Evolutionary conservation across 2,797 vertebrate genomes (phyloP).

Genomic region (Anguilla marmorata): DNA sequence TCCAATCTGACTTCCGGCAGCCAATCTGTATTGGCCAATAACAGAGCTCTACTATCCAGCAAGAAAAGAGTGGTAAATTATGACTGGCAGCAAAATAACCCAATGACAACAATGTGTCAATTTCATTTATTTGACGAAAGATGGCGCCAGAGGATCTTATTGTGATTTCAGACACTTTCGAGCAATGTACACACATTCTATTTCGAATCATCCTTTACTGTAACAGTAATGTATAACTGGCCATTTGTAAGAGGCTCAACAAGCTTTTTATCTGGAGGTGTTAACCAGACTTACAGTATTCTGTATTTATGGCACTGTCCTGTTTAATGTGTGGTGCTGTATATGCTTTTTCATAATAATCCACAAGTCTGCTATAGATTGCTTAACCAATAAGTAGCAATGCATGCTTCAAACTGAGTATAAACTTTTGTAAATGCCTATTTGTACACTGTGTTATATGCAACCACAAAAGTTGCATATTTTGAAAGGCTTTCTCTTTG

Average conservation of each 20-base stretch:
- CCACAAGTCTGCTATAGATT: neutral
- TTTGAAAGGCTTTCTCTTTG: no score
- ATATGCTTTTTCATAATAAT: neutral
- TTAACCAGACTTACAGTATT: neutral
- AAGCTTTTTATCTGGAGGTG: neutral
- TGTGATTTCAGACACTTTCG: neutral
- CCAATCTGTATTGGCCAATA: conserved; percentile 40
- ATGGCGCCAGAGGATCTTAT: neutral
- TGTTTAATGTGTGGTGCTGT: neutral
- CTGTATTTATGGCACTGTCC: neutral
- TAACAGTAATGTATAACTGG: neutral
- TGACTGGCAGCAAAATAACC: conserved; percentile 21
- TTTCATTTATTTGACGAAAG: neutral
- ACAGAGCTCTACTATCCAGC: neutral
- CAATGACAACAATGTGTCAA: neutral
- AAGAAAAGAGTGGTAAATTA: neutral
- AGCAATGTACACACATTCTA: neutral
- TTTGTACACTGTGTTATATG: neutral
- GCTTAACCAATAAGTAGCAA: neutral
- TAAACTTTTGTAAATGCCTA: neutral
- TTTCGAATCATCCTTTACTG: neutral
- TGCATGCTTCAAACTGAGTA: neutral
- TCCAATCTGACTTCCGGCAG: conserved; percentile 35
- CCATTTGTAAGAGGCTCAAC: neutral
- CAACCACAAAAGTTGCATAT: neutral